These are phyloP conservation scores for Coelopa pilipes DNA, from an alignment of 2,888 invertebrate genomes.

Conservation along the genomic window DNA sequence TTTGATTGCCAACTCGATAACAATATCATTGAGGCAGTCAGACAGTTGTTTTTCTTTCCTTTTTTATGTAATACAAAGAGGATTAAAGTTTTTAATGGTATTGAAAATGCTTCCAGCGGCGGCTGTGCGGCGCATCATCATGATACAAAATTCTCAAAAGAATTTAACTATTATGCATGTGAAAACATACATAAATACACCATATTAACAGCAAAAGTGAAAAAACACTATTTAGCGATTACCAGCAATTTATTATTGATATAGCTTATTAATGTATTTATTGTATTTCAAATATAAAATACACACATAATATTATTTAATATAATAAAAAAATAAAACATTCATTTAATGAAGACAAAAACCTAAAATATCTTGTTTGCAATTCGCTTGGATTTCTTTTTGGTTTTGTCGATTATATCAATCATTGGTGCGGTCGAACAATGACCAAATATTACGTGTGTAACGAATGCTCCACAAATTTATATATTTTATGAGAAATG, in stretches of 20 bases:
- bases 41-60: slow-evolving; percentile 54
- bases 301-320: slow-evolving; percentile 53
- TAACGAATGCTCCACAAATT: too few species aligned
- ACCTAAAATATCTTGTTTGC: slow-evolving; percentile 10
- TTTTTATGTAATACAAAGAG: slow-evolving; percentile 50
- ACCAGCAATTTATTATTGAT: slow-evolving; percentile 42
- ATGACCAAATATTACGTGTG: too few species aligned
- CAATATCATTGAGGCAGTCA: slow-evolving; percentile 37
- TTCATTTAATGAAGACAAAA: slow-evolving; percentile 49
- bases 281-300: slow-evolving; percentile 57
- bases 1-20: slow-evolving; percentile 39
- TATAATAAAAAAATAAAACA: slow-evolving; percentile 49
- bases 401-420: too few species aligned
- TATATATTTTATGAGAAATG: too few species aligned
- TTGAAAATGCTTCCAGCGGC: slow-evolving; percentile 43
- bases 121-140: slow-evolving; percentile 31
- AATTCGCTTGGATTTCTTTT: not conserved
- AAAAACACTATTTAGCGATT: slow-evolving; percentile 35
- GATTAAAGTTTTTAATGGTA: slow-evolving; percentile 29
- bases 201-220: slow-evolving; percentile 27
- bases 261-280: slow-evolving; percentile 55
- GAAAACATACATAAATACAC: slow-evolving; percentile 28
- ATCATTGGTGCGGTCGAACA: too few species aligned
- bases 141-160: slow-evolving; percentile 25
- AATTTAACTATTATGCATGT: slow-evolving; percentile 31